phyloP scores from a whole-genome alignment of 2,113 vertebrate species.

The Semnornis frantzii region DNA sequence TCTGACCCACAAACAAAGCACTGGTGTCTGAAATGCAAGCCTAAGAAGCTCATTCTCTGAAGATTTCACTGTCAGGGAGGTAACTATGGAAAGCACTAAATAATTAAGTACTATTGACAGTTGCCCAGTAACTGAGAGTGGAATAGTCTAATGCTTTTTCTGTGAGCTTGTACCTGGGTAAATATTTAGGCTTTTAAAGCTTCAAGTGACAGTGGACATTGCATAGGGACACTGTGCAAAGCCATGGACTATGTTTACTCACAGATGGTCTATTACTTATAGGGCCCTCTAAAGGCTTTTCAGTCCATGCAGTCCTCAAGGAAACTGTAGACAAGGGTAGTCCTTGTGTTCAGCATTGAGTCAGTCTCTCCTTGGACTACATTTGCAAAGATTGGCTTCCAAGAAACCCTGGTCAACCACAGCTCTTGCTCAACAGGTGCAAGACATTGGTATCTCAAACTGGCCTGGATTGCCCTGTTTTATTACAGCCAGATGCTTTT shows the following conservation, averaged over 20 bases:
- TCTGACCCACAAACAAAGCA: not conserved
- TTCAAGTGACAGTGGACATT: slow-evolving; percentile 16
- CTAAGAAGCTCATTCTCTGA: not conserved
- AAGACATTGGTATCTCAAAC: rapidly evolving
- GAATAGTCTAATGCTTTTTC: slow-evolving; percentile 30
- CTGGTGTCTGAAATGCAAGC: not conserved
- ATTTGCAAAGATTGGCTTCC: not conserved
- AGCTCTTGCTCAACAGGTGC: rapidly evolving
- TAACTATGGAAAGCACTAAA: slow-evolving; percentile 59
- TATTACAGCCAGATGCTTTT: not conserved
- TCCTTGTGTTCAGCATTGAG: not conserved
- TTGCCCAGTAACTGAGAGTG: slow-evolving; percentile 49
- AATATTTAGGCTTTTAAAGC: slow-evolving; percentile 69
- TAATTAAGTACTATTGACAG: slow-evolving; percentile 47
- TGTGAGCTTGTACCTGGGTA: slow-evolving; percentile 44
- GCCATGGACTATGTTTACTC: slow-evolving; percentile 29
- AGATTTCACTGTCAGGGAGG: not conserved
- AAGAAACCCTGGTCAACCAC: not conserved
- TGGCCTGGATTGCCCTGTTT: not conserved
- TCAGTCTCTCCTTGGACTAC: not conserved
- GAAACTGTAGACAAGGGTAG: not conserved
- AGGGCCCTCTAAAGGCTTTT: not conserved
- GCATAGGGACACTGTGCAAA: not conserved
- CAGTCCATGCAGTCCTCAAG: rapidly evolving
- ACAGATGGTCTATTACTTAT: slow-evolving; percentile 14